phyloP scores from a whole-genome alignment of 1,140 invertebrate genomes.

The Drosophila punjabiensis region DNA sequence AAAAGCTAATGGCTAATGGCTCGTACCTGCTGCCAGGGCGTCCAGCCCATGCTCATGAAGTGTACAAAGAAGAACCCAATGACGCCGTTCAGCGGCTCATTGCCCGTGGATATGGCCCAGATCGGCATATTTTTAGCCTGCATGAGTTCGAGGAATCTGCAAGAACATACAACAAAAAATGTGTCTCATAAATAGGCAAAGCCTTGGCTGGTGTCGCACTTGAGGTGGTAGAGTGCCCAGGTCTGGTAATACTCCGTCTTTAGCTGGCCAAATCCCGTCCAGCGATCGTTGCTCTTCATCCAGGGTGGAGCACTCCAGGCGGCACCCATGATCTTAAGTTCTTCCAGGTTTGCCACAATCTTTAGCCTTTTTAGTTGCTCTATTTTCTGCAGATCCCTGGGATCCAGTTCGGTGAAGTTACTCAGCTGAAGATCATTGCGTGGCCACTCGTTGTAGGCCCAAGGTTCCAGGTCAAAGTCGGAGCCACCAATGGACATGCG shows the following conservation, averaged over 20 bases:
- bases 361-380: conserved; percentile 73
- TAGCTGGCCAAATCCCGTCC: conserved; percentile 87
- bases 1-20: conserved; percentile 9
- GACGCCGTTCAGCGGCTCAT: conserved; percentile 88
- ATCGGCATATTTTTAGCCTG: conserved; percentile 86
- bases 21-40: conserved; percentile 86
- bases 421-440: conserved; percentile 88
- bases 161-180: neutral
- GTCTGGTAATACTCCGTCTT: conserved; percentile 90
- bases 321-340: conserved; percentile 88
- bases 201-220: conserved; percentile 84
- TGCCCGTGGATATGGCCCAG: conserved; percentile 89
- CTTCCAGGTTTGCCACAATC: conserved; percentile 38
- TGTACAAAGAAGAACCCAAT: conserved; percentile 87
- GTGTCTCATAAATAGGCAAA: conserved; percentile 9
- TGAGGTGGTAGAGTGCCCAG: conserved; percentile 93
- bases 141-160: conserved; percentile 83
- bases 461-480: conserved; percentile 90
- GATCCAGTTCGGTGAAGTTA: conserved; percentile 87
- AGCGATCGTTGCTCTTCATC: conserved; percentile 95
- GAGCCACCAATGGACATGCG: conserved; percentile 93
- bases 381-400: conserved; percentile 68
- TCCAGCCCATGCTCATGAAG: conserved; percentile 93
- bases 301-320: conserved; percentile 95
- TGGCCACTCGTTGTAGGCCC: conserved; percentile 87